Evolutionary conservation across 1,140 invertebrate species (phyloP), one percentile per base, ranked within the genome.

Genomic region (Drosophila sproati): DNA sequence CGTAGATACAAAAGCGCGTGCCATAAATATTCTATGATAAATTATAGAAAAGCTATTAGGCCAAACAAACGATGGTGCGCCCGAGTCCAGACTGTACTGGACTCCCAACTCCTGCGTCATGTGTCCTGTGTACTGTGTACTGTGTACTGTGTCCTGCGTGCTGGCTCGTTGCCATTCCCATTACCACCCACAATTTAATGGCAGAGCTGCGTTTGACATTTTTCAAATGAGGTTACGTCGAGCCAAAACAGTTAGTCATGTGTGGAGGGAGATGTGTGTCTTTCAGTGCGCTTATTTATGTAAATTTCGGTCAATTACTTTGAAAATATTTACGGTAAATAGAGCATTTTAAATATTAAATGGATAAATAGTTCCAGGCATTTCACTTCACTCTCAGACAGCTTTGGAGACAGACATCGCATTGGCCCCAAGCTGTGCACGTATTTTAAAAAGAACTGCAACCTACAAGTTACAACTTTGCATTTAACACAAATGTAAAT

Each of bases 11-110:
- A 88, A 88, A 89, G 83, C 85, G 85, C 85, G 80, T 88, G 73
- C 85, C 85, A 88, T 88, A 88, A 88, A 88, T 88, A 88, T 88
- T 88, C 83, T 67, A 88, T 80, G 77, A 88, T 89, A 88, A 88
- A 88, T 88, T 88, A 88, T 88, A 88, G 83, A 89, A 89, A 88
- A 88, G 83, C 83, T 88, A 88, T 88, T 88, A 88, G 83, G 85
- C 72, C 77, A 88, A 71, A 83, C 85, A 83, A 89, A 88, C 83
- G 80, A 83, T 37, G 61, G 45, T 37, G 67, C 39, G 34, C 60
- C 39, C 34, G 48, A 66, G 54, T n/a, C 28, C 37, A 6, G 8
- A 10, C 35, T 28, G 12, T 5, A 3, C 20, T 55, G 41, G 2
- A 20, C 20, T 20, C 20, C 20, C 20, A 20, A 20, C 20, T 20